A percentile compares a stretch with the other conserved stretches of the same genome.
These are phyloP conservation scores for Neotoxoptera formosana DNA, from an alignment of 1,140 invertebrate species.

Conservation along the genomic window DNA sequence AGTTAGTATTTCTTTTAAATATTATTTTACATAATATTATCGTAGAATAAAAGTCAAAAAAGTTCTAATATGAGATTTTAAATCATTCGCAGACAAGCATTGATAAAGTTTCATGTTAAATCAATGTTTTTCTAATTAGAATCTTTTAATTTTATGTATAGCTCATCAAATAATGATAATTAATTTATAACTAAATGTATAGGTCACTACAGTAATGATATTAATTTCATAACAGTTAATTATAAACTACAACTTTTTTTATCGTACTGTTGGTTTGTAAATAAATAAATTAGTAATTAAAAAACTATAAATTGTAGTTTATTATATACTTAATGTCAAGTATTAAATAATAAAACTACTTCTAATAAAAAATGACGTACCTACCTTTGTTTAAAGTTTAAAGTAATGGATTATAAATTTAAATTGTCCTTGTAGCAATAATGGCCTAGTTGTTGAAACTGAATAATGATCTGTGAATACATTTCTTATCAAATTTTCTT, in stretches of 20 bases:
- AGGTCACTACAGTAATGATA: neutral
- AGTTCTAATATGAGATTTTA: neutral
- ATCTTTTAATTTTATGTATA: neutral
- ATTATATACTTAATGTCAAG: neutral
- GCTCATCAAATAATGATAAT: neutral
- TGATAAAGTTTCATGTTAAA: neutral
- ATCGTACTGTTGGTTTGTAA: neutral
- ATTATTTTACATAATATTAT: neutral
- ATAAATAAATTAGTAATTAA: neutral
- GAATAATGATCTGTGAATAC: neutral
- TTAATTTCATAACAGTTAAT: neutral
- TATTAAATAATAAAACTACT: neutral
- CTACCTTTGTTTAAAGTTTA: neutral
- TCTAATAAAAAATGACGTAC: neutral
- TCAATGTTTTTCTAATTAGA: neutral
- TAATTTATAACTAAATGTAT: neutral
- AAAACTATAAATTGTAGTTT: neutral
- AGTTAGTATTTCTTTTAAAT: neutral
- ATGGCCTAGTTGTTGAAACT: neutral
- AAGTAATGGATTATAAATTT: neutral
- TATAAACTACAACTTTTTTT: neutral
- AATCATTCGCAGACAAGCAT: neutral
- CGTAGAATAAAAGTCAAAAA: neutral
- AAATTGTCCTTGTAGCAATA: neutral
- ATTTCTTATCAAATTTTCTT: neutral